These are phyloP conservation scores for Palythoa heliodiscus DNA, from an alignment of 92 coral and sea anemone genomes.

Conservation along the genomic window DNA sequence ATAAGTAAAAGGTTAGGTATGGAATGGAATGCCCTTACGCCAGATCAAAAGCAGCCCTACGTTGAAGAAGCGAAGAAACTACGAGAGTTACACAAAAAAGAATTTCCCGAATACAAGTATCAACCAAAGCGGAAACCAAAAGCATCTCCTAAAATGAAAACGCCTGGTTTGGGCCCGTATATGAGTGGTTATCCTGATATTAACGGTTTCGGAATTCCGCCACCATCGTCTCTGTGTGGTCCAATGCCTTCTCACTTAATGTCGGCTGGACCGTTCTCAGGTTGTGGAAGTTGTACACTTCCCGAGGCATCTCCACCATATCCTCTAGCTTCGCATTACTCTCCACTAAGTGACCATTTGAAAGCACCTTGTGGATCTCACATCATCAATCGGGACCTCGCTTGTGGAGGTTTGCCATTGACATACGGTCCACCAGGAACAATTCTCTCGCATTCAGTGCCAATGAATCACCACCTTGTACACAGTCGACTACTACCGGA, in stretches of 20 bases:
- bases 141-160: slow-evolving; percentile 79
- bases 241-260: slow-evolving; percentile 80
- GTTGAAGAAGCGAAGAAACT: slow-evolving; percentile 93
- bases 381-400: slow-evolving; percentile 67
- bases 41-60: slow-evolving; percentile 93
- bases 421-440: slow-evolving; percentile 77
- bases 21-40: slow-evolving; percentile 95
- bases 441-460: slow-evolving; percentile 68
- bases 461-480: slow-evolving; percentile 74
- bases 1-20: slow-evolving; percentile 96
- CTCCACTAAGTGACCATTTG: slow-evolving; percentile 63
- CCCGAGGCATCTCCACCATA: slow-evolving; percentile 88
- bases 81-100: slow-evolving; percentile 93
- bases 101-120: slow-evolving; percentile 96
- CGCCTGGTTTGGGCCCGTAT: slow-evolving; percentile 79
- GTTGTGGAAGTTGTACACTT: slow-evolving; percentile 73
- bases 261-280: slow-evolving; percentile 73
- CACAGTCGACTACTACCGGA: slow-evolving; percentile 80
- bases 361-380: slow-evolving; percentile 78
- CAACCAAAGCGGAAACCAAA: slow-evolving; percentile 97
- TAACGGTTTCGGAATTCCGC: slow-evolving; percentile 79
- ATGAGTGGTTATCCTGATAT: slow-evolving; percentile 76
- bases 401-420: slow-evolving; percentile 70
- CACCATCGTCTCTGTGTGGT: slow-evolving; percentile 73
- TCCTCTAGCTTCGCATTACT: slow-evolving; percentile 77